Evolutionary conservation across 2,113 vertebrate genomes (phyloP), one percentile per base, ranked within the genome.

Genomic region (Pelecanus crispus): DNA sequence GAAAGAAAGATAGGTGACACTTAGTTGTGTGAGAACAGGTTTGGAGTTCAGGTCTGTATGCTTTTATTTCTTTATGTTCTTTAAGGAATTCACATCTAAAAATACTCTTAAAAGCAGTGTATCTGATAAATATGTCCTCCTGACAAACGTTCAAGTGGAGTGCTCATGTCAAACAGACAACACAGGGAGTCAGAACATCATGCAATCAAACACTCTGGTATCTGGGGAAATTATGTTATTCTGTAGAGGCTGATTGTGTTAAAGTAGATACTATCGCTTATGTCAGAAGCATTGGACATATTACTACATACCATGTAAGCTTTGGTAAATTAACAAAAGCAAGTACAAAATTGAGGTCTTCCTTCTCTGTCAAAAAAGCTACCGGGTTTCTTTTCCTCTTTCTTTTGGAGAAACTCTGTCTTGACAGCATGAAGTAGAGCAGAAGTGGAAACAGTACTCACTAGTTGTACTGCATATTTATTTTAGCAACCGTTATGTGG

Each of bases 81-180:
- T 67, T 34, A 71, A 18, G 91, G 25, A 74, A 42, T 55, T 50
- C 4, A 1, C 7, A 81, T 78, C 20, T 85, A 47, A n/a, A 66
- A 87, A 75, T 58, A 53, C 3, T 49, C 21, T 36, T 40, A 36
- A 53, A 82, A 50, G 34, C 8, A 72, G 20, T 29, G 6, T 47
- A 45, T n/a, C 38, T 82, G 44, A 65, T 55, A 55, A 45, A 63
- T 68, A 25, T 1, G 1, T 70, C 31, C 65, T 44, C 31, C 29
- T 58, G 63, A 62, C 3, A 2, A 80, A 84, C 21, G 15, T 28
- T 58, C 15, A 55, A 40, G 13, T 26, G 29, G 42, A 40, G 9
- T 17, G 16, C 75, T 89, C 1, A 0, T 44, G 32, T 63, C 1
- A 4, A n/a, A n/a, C 8, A 4, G 38, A n/a, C 9, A 90, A 50